Base-by-base conservation (phyloP, 2,113 vertebrate genomes). In the Etheostoma spectabile region DNA sequence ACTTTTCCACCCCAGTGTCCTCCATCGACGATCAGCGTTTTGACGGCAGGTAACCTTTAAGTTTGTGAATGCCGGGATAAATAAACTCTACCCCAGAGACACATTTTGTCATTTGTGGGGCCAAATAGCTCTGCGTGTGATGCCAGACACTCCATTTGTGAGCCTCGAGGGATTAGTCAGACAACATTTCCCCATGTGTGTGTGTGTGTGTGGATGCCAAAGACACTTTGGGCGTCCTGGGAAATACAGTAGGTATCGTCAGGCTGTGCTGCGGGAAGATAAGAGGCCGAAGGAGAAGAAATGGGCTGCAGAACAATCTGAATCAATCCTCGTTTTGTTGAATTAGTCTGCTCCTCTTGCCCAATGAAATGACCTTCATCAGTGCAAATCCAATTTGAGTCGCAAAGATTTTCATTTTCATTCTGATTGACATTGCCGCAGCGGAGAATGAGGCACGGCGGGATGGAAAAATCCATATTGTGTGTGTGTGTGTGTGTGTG, bases 381-480 rank as follows among this genome's bases (percentile, higher is more conserved):
- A 80, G 74, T 27, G 88, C 86, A 90, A 92, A 92, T 92, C 89
- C 86, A 90, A 91, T 92, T 86, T 86, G 77, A 86, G 72, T 80
- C 49, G 55, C 87, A 89, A 86, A 89, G 87, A 92, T 87, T 89
- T 90, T 90, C 90, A 90, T 87, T 93, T 86, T 89, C 84, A 67
- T 83, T 82, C 77, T 86, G 84, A 91, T 77, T 85, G 92, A 91
- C 86, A 80, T 82, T 85, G 84, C 62, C 38, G 64, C 80, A 60
- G 77, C 13, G 24, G 73, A 69, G 78, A 77, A 63, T 22, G 76
- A 85, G 77, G 67, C 74, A 8, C 8, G 8, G 68, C 63, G 74
- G 62, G 66, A 62, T 0, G 33, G 8, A 56, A 33, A 49, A 84
- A 87, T 84, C 86, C 72, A 82, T 87, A 68, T 63, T 3, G 63